A percentile compares a stretch with the other conserved stretches of the same genome.
phyloP scores from a whole-genome alignment of 2,113 vertebrate species.

The Hemiprocne comata region DNA sequence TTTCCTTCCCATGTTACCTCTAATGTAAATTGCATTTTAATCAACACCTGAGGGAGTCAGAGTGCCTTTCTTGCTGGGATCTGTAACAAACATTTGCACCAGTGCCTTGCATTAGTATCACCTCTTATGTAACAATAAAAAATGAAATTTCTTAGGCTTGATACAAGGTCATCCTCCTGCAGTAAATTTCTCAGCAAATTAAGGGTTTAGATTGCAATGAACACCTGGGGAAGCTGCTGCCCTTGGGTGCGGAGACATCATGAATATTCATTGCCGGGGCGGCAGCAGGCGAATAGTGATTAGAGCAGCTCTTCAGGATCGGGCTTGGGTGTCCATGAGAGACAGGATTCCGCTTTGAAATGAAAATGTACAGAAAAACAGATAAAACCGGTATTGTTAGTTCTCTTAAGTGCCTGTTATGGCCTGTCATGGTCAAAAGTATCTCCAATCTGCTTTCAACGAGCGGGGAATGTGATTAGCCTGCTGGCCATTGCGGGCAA shows the following conservation, averaged over 20 bases:
- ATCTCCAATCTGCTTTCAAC: accelerated
- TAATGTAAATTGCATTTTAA: not conserved
- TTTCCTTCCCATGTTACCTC: not conserved
- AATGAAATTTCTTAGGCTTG: not conserved
- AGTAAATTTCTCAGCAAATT: not conserved
- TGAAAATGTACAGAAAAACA: not conserved
- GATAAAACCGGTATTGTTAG: not conserved
- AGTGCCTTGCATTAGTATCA: accelerated
- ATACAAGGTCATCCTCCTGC: not conserved
- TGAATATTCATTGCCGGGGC: not conserved
- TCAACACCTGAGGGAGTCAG: accelerated
- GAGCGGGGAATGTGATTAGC: not conserved
- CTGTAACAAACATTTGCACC: accelerated
- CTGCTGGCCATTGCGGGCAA: not conserved
- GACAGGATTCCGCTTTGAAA: not conserved
- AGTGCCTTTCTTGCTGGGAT: not conserved
- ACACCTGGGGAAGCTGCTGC: not conserved
- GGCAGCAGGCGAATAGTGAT: not conserved
- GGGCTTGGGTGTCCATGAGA: not conserved
- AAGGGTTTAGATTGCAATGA: not conserved
- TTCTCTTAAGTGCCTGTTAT: not conserved
- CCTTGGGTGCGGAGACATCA: not conserved
- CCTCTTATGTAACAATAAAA: not conserved
- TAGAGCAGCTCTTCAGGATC: not conserved
- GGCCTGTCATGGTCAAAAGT: no score